Evolutionary conservation across 2,888 invertebrate genomes (phyloP).

Genomic region (Pseudococcus longispinus): DNA sequence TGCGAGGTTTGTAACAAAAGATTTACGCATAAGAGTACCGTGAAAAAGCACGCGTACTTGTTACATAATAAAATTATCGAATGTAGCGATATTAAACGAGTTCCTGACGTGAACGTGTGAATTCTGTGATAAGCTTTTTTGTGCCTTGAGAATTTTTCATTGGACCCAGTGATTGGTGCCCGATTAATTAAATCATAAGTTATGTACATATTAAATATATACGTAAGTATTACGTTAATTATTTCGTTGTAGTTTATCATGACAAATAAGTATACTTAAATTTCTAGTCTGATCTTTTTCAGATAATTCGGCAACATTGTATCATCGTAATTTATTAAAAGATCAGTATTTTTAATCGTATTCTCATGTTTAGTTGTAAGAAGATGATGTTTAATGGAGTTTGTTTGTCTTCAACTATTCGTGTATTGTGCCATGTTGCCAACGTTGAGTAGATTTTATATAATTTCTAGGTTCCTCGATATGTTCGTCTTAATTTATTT

Average conservation of each 20-base stretch:
- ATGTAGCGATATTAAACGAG: constrained; percentile 52
- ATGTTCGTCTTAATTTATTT: neutral
- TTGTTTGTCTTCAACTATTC: no score
- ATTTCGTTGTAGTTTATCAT: neutral
- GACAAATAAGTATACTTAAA: neutral
- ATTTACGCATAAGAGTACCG: constrained; percentile 62
- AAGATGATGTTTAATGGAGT: no score
- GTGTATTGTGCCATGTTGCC: neutral
- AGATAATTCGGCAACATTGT: neutral
- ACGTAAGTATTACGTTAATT: neutral
- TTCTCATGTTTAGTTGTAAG: no score
- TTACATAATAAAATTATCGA: constrained; percentile 56
- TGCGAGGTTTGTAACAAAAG: constrained; percentile 62
- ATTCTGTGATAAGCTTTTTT: constrained; percentile 9
- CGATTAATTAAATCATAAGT: neutral
- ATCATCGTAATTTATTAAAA: neutral
- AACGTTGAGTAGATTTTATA: neutral
- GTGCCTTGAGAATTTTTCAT: neutral
- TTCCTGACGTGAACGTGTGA: constrained; percentile 36
- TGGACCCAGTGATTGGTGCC: neutral
- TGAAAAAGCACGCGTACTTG: constrained; percentile 59
- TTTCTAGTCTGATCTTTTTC: constrained; percentile 9
- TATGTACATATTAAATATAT: neutral
- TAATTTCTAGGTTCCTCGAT: neutral
- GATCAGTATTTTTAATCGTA: neutral